Evolutionary conservation across 2,113 vertebrate species (phyloP).

Genomic region (Clarias batrachus): DNA sequence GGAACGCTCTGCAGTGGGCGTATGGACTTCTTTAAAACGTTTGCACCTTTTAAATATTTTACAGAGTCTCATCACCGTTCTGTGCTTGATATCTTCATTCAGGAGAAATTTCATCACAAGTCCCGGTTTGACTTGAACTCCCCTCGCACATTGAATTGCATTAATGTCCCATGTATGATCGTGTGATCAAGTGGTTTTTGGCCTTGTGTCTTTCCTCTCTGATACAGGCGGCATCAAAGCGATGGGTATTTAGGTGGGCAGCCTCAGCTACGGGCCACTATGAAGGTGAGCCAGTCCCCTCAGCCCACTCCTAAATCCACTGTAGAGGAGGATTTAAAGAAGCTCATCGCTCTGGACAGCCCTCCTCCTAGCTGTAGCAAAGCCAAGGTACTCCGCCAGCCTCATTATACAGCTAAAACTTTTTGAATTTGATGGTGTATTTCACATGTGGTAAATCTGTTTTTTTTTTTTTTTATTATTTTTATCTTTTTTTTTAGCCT

Average conservation of each 20-base stretch:
- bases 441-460: background rate
- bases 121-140: too few species aligned
- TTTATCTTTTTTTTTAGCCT: background rate
- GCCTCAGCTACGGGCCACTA: constrained; percentile 82
- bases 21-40: too few species aligned
- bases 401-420: background rate
- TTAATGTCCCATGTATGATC: background rate
- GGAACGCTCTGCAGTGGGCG: too few species aligned
- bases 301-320: constrained; percentile 84
- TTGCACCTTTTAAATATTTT: too few species aligned
- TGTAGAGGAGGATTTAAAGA: constrained; percentile 90
- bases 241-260: constrained; percentile 82
- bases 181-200: constrained; percentile 46
- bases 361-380: constrained; percentile 81
- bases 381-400: constrained; percentile 78
- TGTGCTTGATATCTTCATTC: too few species aligned
- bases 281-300: constrained; percentile 85
- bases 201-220: constrained; percentile 29
- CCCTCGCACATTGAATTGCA: background rate
- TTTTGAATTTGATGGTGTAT: background rate
- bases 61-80: too few species aligned
- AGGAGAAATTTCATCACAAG: too few species aligned
- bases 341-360: constrained; percentile 83
- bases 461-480: too few species aligned
- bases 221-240: constrained; percentile 85